phyloP scores from a whole-genome alignment of 2,888 invertebrate genomes.

The Andrena bicolor region DNA sequence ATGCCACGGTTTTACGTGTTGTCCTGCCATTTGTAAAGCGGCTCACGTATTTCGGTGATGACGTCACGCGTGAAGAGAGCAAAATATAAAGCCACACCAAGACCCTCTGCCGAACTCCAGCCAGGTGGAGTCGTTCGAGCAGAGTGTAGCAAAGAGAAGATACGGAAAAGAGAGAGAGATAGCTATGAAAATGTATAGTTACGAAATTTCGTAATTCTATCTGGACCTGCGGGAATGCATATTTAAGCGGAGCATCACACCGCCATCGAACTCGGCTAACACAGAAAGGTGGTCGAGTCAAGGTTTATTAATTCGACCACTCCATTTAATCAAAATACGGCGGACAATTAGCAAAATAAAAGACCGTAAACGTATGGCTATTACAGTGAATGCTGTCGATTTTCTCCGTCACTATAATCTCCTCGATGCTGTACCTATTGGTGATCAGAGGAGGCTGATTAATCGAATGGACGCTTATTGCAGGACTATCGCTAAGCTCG shows the following conservation, averaged over 20 bases:
- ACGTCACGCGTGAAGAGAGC: conserved; percentile 84
- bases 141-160: not conserved
- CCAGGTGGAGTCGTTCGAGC: conserved; percentile 64
- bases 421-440: conserved; percentile 26
- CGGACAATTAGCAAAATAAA: not conserved
- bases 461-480: conserved; percentile 57
- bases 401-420: conserved; percentile 55
- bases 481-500: conserved; percentile 55
- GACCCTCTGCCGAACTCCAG: conserved; percentile 62
- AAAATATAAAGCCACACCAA: conserved; percentile 82
- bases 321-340: not conserved
- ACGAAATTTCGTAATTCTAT: conserved; percentile 57
- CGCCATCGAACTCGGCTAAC: not conserved
- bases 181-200: conserved; percentile 73
- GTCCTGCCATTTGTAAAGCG: conserved; percentile 74
- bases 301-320: not conserved
- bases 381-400: conserved; percentile 22
- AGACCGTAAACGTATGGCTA: not conserved
- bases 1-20: conserved; percentile 68
- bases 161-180: conserved; percentile 29
- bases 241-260: not conserved
- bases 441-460: conserved; percentile 53
- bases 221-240: conserved; percentile 61
- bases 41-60: conserved; percentile 84
- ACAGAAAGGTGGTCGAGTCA: not conserved